These are phyloP conservation scores for Stenchaetothrips biformis DNA, from an alignment of 2,888 invertebrate genomes.

Conservation along the genomic window DNA sequence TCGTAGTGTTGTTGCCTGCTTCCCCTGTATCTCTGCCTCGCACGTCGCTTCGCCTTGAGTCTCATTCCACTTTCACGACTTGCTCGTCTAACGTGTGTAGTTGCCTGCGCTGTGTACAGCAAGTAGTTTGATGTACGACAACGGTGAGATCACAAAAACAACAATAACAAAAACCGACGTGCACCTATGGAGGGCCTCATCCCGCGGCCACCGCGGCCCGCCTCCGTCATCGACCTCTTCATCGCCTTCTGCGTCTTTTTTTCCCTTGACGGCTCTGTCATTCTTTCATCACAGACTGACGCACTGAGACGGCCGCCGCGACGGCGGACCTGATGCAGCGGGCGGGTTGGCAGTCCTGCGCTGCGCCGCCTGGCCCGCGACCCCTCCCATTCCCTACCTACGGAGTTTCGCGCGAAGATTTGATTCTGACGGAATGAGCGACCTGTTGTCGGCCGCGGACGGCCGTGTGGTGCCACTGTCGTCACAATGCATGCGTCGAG, in stretches of 20 bases:
- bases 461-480: background rate
- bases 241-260: background rate
- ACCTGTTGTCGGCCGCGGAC: too few relatives aligned
- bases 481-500: background rate
- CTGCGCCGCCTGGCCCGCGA: background rate
- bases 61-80: too few relatives aligned
- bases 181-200: background rate
- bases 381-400: background rate
- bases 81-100: too few relatives aligned
- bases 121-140: background rate
- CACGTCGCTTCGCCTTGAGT: too few relatives aligned
- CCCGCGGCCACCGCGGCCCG: background rate
- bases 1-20: too few relatives aligned
- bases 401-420: too few relatives aligned
- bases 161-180: background rate
- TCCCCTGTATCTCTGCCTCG: too few relatives aligned
- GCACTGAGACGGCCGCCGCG: background rate
- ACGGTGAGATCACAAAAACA: background rate
- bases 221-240: background rate
- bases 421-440: too few relatives aligned
- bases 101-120: too few relatives aligned
- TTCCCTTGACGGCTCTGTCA: background rate
- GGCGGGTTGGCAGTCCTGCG: background rate
- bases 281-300: background rate
- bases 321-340: too few relatives aligned